Base-by-base conservation (phyloP, 2,888 invertebrate species). In the Caenorhabditis sinica region DNA sequence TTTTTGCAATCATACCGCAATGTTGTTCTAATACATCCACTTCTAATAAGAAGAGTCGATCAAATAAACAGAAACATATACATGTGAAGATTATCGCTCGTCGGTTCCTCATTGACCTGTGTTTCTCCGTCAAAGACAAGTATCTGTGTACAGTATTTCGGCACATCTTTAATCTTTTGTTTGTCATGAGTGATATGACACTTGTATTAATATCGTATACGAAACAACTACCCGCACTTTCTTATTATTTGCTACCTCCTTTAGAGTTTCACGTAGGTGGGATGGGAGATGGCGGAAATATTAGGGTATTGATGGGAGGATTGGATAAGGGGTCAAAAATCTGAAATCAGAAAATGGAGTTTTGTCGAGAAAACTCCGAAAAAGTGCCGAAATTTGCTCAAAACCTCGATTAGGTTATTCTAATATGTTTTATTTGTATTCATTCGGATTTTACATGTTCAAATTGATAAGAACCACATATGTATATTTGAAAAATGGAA, bases 131-230 rank as follows among this genome's bases (percentile, higher is more conserved):
- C 72, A 68, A 82, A 82, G 69, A 82, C 66, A 72, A 71, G 71
- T 82, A 60, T 28, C 43, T 74, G 76, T 76, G 65, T 72, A 76
- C 76, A 63, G 69, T 65, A 65, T 23, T 63, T 82, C 76, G 76
- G 82, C 76, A 82, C 56, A 43, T 71, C 76, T 82, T 76, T 82
- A 76, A 82, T 76, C 82, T 76, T 76, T 74, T 82, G 63, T 82
- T 82, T 82, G 72, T 45, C 36, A 15, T 82, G 30, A 72, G 71
- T 76, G 82, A 82, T 82, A 76, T 72, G 76, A 76, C 74, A 82
- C 82, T 82, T 65, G 66, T 76, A 71, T 76, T 81, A 72, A 82
- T 75, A 74, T 66, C 33, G 56, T 72, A 60, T 60, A 73, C 49
- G 61, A 60, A 73, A 60, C 72, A 77, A 49, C 51, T 77, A 36